Conservation (phyloP, 2,888 invertebrate species). For the Crocallis elinguaria region DNA sequence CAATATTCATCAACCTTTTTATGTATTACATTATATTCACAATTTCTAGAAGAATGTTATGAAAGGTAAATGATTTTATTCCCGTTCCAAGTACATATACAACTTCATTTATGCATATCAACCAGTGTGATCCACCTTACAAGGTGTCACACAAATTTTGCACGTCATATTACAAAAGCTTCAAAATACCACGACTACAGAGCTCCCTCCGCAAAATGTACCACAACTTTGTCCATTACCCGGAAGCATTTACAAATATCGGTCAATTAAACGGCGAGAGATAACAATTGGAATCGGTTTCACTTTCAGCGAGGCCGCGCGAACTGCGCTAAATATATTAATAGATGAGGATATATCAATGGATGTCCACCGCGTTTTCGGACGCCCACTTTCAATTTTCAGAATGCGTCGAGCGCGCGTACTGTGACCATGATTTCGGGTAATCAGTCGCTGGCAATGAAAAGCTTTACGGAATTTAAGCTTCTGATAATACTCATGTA, state of each 20-base stretch:
- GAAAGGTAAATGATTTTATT: too few species aligned
- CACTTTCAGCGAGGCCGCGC: constrained; percentile 71
- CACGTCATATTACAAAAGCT: too few species aligned
- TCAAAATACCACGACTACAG: too few species aligned
- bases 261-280: constrained; percentile 77
- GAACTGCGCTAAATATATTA: constrained; percentile 81
- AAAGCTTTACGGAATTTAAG: too few species aligned
- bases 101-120: too few species aligned
- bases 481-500: too few species aligned
- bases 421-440: constrained; percentile 38
- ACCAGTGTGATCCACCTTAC: too few species aligned
- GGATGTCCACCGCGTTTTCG: constrained; percentile 69
- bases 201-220: constrained; percentile 19
- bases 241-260: constrained; percentile 76
- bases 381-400: constrained; percentile 77
- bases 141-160: too few species aligned
- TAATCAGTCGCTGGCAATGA: constrained; percentile 15
- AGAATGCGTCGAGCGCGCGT: constrained; percentile 45
- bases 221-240: constrained; percentile 52
- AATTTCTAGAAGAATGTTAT: too few species aligned
- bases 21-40: too few species aligned
- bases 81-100: too few species aligned
- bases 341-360: constrained; percentile 78
- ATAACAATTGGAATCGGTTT: constrained; percentile 81
- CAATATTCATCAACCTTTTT: too few species aligned